These are phyloP conservation scores for Phenganax marumi DNA, from an alignment of 92 coral and sea anemone genomes.

Conservation along the genomic window DNA sequence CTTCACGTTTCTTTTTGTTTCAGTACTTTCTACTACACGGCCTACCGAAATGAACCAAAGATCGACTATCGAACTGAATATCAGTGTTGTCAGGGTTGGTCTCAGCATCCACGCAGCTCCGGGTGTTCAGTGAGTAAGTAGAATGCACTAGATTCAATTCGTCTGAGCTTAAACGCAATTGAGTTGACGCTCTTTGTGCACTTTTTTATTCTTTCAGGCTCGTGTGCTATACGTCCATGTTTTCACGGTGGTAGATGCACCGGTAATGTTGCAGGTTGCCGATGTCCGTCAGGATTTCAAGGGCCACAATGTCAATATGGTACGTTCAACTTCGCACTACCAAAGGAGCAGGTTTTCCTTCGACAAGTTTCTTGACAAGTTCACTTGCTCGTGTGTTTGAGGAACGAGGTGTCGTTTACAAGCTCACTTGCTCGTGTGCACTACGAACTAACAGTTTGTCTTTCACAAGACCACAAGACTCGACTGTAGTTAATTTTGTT, in stretches of 20 bases:
- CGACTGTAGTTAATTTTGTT: not conserved
- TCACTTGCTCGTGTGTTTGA: too few relatives aligned
- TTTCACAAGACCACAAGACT: not conserved
- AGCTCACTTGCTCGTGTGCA: not conserved
- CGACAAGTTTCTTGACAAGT: too few relatives aligned
- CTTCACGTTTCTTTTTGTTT: not conserved
- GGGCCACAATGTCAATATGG: constrained; percentile 61
- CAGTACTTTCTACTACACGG: constrained; percentile 28
- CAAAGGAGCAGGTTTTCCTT: too few relatives aligned
- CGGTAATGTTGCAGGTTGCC: constrained; percentile 38
- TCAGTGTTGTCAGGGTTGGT: constrained; percentile 37
- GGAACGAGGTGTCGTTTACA: too few relatives aligned
- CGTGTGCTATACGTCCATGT: constrained; percentile 52
- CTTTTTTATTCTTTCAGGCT: constrained; percentile 31
- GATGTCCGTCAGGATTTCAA: constrained; percentile 52
- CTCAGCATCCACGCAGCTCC: constrained; percentile 17
- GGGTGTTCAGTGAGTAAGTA: constrained; percentile 34
- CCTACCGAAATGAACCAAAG: constrained; percentile 30
- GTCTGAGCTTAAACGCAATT: not conserved
- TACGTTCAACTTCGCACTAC: not conserved
- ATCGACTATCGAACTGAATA: constrained; percentile 24
- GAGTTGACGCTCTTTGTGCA: not conserved
- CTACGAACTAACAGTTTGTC: not conserved
- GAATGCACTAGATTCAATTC: not conserved
- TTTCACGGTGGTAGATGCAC: constrained; percentile 59